Conservation (phyloP, 2,113 vertebrate species). For the Sphyrna mokarran region DNA sequence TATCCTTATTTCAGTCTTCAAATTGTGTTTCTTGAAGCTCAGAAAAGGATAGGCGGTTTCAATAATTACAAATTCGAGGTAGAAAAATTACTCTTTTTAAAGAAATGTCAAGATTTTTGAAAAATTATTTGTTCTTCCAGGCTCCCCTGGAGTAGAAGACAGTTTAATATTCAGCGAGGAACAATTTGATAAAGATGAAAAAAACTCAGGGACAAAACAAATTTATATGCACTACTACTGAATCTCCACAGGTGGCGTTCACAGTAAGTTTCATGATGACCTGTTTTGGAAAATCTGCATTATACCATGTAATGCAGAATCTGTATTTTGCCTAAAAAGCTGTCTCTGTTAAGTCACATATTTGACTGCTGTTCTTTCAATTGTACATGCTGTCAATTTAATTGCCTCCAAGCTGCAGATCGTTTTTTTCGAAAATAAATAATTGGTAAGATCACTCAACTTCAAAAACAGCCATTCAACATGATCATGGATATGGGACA, state of each 20-base stretch:
- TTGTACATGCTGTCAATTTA: neutral
- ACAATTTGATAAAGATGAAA: neutral
- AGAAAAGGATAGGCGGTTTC: neutral
- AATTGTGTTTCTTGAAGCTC: neutral
- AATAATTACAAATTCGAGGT: neutral
- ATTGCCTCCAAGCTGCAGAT: neutral
- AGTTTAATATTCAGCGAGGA: neutral
- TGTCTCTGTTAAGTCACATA: neutral
- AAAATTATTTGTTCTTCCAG: neutral
- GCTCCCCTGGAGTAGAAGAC: neutral
- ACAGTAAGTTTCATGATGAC: neutral
- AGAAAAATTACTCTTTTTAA: neutral
- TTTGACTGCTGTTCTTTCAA: neutral
- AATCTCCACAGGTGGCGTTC: neutral
- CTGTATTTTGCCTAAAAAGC: neutral
- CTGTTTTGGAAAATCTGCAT: neutral
- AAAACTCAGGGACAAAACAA: neutral
- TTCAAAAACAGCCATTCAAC: neutral
- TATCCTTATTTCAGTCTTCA: neutral
- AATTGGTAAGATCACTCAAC: neutral
- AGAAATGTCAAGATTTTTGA: neutral
- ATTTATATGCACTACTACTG: neutral
- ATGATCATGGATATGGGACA: no score
- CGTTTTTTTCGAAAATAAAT: neutral
- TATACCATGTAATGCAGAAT: neutral